Evolutionary conservation across 2,797 vertebrate genomes (phyloP), one percentile per base, ranked within the genome.

Genomic region (Poecilia wingei): DNA sequence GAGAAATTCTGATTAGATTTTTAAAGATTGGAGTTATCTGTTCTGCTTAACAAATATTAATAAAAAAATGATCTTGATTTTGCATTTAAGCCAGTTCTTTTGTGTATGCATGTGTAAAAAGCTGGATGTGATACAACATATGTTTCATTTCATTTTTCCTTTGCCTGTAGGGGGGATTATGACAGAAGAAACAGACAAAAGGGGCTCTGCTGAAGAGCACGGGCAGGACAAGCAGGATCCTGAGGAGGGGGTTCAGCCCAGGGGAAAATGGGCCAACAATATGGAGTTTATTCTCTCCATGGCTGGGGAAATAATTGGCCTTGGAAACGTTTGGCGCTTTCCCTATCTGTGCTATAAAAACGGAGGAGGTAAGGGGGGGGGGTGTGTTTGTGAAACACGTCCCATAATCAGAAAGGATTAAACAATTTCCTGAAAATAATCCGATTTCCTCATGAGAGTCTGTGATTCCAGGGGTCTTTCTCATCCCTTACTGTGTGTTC

Each of bases 401-500:
- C 5, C 5, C 36, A 72, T 36, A 72, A 51, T 25, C 28, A 51
- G 9, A 36, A 51, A 22, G 4, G 49, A 33, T 51, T 36, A 36
- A 61, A 28, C 5, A 39, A 31, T 43, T 28, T 53, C 3, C 22
- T 9, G n/a, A 74, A 57, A 74, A 12, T 36, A 14, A n/a, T 59
- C 6, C 13, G 0, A 47, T 59, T 59, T 70, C 0, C 28, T 75
- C 41, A 41, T 51, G 45, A 47, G 3, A 43, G 20, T 68, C 3
- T 82, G 1, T 75, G 3, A 51, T 45, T 82, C 5, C 92, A 99
- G 98, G 96, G 79, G 97, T 96, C 69, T 99, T 99, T 94, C 95
- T 99, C 85, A 96, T 99, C 82, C 98, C 98, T 0, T 99, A 99
- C 89, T 96, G 97, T 84, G 92, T 98, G 85, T 97, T 97, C 94